A percentile compares a stretch with the other conserved stretches of the same genome.
These are phyloP conservation scores for Heliconius ismenius DNA, from an alignment of 2,888 invertebrate genomes.

Conservation along the genomic window DNA sequence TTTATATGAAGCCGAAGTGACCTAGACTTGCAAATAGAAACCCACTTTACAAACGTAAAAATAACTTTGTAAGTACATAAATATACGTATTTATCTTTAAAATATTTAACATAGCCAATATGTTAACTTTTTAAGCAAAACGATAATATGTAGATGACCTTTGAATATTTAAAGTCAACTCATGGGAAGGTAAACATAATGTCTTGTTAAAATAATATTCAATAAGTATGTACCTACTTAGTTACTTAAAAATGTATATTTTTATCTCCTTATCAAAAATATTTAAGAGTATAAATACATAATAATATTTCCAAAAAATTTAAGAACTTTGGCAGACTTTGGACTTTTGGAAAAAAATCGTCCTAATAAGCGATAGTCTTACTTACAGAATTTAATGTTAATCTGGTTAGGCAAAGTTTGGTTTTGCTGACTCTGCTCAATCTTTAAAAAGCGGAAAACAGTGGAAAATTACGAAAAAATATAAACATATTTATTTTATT, in stretches of 20 bases:
- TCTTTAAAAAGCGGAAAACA: neutral
- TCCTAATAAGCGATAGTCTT: too few species aligned
- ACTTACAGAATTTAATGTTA: neutral
- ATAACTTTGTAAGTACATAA: neutral
- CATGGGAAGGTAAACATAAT: slow-evolving; percentile 18
- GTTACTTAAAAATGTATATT: neutral
- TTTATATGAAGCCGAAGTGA: slow-evolving; percentile 16
- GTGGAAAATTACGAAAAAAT: neutral
- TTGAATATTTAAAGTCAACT: neutral
- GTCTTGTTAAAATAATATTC: slow-evolving; percentile 12
- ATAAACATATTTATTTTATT: neutral
- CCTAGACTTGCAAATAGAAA: slow-evolving; percentile 20
- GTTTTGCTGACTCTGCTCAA: neutral
- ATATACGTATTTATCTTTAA: neutral
- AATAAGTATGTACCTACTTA: neutral
- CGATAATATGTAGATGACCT: slow-evolving; percentile 12
- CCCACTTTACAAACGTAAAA: neutral
- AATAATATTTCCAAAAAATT: too few species aligned
- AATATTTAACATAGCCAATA: neutral
- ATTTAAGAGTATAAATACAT: neutral
- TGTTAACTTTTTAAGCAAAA: neutral
- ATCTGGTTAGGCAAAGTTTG: neutral
- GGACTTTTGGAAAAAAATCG: too few species aligned
- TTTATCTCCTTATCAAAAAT: neutral
- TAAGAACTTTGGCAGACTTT: too few species aligned